Evolutionary conservation across 2,888 invertebrate genomes (phyloP).

Genomic region (Arctia plantaginis): DNA sequence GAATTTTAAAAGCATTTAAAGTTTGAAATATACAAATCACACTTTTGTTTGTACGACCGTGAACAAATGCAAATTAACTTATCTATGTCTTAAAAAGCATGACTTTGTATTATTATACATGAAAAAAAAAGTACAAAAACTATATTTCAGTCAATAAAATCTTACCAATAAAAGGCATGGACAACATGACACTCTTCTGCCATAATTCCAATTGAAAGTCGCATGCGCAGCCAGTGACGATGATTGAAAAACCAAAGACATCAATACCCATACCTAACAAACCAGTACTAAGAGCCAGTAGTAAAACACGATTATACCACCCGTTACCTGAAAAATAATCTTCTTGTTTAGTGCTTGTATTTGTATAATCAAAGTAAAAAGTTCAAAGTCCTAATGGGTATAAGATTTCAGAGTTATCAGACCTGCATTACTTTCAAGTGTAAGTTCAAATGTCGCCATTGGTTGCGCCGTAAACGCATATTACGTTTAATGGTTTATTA

Average conservation of each 20-base stretch:
- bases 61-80: neutral
- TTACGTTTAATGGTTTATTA: too few species aligned
- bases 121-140: neutral
- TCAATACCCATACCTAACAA: slow-evolving; percentile 84
- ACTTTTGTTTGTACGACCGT: neutral
- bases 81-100: neutral
- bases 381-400: neutral
- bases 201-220: slow-evolving; percentile 80
- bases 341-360: neutral
- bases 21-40: neutral
- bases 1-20: neutral
- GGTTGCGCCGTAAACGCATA: too few species aligned
- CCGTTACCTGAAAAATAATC: slow-evolving; percentile 73
- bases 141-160: neutral
- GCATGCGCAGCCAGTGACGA: slow-evolving; percentile 85
- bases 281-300: slow-evolving; percentile 81
- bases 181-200: slow-evolving; percentile 82
- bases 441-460: too few species aligned
- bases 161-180: slow-evolving; percentile 85
- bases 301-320: slow-evolving; percentile 81
- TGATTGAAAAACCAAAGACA: slow-evolving; percentile 84
- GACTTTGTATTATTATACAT: neutral
- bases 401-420: too few species aligned
- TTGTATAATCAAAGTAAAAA: neutral
- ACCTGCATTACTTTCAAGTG: too few species aligned